Base-by-base conservation (phyloP, 2,113 vertebrate genomes). In the Corythoichthys intestinalis region DNA sequence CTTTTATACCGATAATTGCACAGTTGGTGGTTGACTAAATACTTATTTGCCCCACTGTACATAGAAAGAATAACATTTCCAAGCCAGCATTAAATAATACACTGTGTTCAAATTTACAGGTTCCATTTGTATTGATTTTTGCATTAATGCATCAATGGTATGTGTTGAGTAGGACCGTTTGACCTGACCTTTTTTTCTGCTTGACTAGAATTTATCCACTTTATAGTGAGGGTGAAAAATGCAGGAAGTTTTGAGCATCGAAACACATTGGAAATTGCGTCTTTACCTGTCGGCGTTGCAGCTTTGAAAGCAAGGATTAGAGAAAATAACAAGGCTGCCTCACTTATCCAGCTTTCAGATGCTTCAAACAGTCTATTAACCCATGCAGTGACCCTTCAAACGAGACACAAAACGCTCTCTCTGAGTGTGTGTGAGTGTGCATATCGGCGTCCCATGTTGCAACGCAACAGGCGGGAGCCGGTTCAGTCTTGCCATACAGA, bases 291-390 rank as follows among this genome's bases (percentile, higher is more conserved):
- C 53, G 28, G 57, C 3, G 35, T 46, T 10, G 34, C 73, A 70
- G 69, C 58, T 83, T 78, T 69, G 49, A 64, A 70, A 77, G 72
- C 20, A 17, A 60, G 65, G 70, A 53, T 35, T 68, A 47, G 47
- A 52, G 41, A 64, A 78, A 85, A 86, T 86, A 83, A 75, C 78
- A 66, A 14, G 56, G 61, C 65, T 12, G 67, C 65, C 59, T 84
- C 78, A 70, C 78, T 84, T 82, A 76, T 78, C 81, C 81, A 72
- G 48, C 65, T 1, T 76, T 75, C 75, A 78, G 69, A 71, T 34
- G 69, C 79, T 77, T 87, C 73, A 72, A 80, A 81, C 87, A 81
- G 80, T 84, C 83, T 73, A 87, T 87, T 87, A 90, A 85, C 87
- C 76, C 77, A 49, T 67, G 79, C 70, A n/a, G 73, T 85, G 85